Evolutionary conservation across 2,113 vertebrate genomes (phyloP).

Genomic region (Elaphurus davidianus): DNA sequence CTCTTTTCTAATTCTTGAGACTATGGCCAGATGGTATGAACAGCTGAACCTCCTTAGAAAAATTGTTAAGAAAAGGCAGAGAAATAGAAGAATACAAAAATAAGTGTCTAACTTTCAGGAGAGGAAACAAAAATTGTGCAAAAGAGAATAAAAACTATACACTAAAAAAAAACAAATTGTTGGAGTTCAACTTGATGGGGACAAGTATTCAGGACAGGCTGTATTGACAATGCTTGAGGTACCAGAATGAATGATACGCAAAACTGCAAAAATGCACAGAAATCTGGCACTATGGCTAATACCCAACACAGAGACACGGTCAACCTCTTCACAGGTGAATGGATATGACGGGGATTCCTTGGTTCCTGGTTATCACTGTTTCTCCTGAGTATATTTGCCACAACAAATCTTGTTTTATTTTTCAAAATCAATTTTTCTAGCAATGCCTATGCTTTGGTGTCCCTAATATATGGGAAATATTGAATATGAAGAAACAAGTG

Average conservation of each 20-base stretch:
- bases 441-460: not conserved
- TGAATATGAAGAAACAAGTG: not conserved
- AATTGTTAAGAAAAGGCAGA: slow-evolving; percentile 58
- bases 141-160: not conserved
- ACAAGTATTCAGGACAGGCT: not conserved
- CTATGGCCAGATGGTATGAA: slow-evolving; percentile 68
- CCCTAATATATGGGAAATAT: not conserved
- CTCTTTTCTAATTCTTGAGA: slow-evolving; percentile 18
- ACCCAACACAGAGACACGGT: accelerated
- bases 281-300: accelerated
- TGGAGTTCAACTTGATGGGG: not conserved
- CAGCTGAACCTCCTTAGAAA: slow-evolving; percentile 65
- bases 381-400: not conserved
- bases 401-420: not conserved
- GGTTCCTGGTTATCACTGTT: not conserved
- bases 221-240: accelerated
- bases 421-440: not conserved
- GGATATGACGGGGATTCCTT: accelerated
- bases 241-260: accelerated
- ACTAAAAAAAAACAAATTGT: not conserved
- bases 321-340: too few species aligned
- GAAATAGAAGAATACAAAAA: slow-evolving; percentile 71
- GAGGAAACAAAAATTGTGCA: slow-evolving; percentile 29
- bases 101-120: slow-evolving; percentile 50
- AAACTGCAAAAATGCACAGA: too few species aligned